phyloP scores from a whole-genome alignment of 2,113 vertebrate genomes.

The Amphiprion percula region DNA sequence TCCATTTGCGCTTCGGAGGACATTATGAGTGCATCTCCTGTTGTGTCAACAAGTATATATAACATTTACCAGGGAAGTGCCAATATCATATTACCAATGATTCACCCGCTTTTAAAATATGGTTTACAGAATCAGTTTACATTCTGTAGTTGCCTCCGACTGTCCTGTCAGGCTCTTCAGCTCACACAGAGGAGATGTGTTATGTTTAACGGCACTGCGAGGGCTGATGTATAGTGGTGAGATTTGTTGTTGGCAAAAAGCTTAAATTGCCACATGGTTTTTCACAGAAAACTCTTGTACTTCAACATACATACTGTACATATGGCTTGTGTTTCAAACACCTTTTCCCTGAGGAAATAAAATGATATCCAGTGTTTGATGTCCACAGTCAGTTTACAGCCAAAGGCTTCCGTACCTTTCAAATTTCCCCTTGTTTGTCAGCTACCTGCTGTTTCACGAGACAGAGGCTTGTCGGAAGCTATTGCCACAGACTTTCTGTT shows the following conservation, averaged over 20 bases:
- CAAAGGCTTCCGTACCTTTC: constrained; percentile 83
- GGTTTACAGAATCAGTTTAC: constrained; percentile 75
- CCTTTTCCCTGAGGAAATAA: constrained; percentile 78
- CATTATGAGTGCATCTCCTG: constrained; percentile 71
- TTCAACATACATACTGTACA: constrained; percentile 59
- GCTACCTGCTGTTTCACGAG: constrained; percentile 87
- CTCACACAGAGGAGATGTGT: constrained; percentile 45
- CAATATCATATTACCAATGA: constrained; percentile 74
- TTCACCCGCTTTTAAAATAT: constrained; percentile 77
- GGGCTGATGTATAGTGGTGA: constrained; percentile 38
- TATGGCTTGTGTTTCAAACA: constrained; percentile 80
- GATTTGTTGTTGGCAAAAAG: constrained; percentile 59
- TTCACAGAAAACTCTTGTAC: constrained; percentile 58
- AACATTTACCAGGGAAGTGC: constrained; percentile 69
- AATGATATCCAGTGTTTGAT: constrained; percentile 85
- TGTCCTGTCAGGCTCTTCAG: constrained; percentile 53
- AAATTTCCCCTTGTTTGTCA: constrained; percentile 83
- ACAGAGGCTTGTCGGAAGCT: constrained; percentile 82
- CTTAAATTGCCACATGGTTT: constrained; percentile 70
- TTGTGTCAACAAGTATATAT: constrained; percentile 75
- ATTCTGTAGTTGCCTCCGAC: constrained; percentile 40
- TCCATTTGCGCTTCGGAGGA: constrained; percentile 69
- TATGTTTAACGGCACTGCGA: constrained; percentile 40
- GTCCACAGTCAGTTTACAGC: constrained; percentile 84
- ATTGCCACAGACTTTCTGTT: constrained; percentile 78